Evolutionary conservation across 2,113 vertebrate genomes (phyloP).

Genomic region (Actinemys pallida): DNA sequence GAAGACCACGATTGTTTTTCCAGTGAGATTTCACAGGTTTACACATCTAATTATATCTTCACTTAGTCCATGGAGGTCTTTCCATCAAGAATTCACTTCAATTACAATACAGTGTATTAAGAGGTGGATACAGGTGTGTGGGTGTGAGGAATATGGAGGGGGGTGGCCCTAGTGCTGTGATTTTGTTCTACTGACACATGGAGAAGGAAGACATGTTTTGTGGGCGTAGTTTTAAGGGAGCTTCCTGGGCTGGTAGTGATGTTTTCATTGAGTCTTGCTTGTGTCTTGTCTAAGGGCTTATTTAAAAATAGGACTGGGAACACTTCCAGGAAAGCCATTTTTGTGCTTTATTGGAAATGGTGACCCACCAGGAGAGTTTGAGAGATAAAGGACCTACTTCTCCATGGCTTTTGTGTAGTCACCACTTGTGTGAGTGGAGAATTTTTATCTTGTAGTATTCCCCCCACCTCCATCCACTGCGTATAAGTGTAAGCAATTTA

Average conservation of each 20-base stretch:
- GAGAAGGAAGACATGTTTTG: not conserved
- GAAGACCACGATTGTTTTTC: not conserved
- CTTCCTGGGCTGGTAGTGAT: not conserved
- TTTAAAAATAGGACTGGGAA: too few species aligned
- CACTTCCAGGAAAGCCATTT: not conserved
- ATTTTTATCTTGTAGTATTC: not conserved
- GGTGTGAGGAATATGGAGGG: too few species aligned
- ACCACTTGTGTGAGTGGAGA: not conserved
- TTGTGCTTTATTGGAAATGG: not conserved
- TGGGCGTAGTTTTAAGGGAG: not conserved
- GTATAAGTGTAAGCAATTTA: not conserved
- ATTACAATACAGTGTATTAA: not conserved
- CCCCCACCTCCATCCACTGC: not conserved
- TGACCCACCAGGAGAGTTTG: not conserved
- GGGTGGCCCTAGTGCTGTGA: fast-evolving
- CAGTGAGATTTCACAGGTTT: not conserved
- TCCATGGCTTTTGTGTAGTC: not conserved
- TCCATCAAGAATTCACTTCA: not conserved
- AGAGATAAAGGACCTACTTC: not conserved
- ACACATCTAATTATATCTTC: fast-evolving
- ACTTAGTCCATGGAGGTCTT: not conserved
- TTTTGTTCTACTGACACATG: not conserved
- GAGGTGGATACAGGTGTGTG: not conserved
- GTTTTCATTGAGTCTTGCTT: not conserved
- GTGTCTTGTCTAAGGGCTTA: not conserved